Conservation (phyloP, 2,888 invertebrate genomes). For the Trichacis sp. region DNA sequence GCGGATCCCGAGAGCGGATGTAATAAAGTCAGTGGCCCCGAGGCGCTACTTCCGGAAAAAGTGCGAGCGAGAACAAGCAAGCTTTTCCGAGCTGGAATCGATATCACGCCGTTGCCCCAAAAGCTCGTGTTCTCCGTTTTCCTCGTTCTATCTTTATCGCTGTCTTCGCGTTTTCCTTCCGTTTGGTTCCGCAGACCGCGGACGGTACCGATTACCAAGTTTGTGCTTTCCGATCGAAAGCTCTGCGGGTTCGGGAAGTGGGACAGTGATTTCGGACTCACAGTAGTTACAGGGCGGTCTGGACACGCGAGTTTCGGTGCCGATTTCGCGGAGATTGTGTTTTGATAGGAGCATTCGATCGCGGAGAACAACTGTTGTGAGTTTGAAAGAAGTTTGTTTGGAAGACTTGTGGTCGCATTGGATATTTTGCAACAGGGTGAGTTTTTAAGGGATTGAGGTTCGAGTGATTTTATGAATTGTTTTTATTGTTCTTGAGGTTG, state of each 20-base stretch:
- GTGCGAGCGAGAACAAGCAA: conserved; percentile 20
- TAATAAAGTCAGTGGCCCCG: background rate
- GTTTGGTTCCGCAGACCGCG: too few species aligned
- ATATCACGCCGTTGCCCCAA: conserved; percentile 54
- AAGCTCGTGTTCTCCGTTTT: background rate
- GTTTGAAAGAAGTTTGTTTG: too few species aligned
- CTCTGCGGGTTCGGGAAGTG: background rate
- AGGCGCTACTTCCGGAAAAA: conserved; percentile 10
- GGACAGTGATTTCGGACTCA: too few species aligned
- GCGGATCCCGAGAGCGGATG: conserved; percentile 9
- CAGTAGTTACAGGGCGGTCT: too few species aligned
- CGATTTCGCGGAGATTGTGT: too few species aligned
- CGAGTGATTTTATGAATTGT: too few species aligned
- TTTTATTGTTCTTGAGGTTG: too few species aligned
- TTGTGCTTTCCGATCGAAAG: background rate
- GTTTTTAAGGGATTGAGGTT: too few species aligned
- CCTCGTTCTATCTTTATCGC: background rate
- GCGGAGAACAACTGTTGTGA: too few species aligned
- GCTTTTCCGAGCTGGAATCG: conserved; percentile 50
- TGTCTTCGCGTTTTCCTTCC: background rate
- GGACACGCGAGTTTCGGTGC: too few species aligned
- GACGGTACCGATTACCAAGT: too few species aligned
- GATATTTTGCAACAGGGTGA: background rate
- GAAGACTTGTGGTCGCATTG: background rate
- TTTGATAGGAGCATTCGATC: too few species aligned